Conservation (phyloP, 2,888 invertebrate species). For the Platycheirus rosarum region DNA sequence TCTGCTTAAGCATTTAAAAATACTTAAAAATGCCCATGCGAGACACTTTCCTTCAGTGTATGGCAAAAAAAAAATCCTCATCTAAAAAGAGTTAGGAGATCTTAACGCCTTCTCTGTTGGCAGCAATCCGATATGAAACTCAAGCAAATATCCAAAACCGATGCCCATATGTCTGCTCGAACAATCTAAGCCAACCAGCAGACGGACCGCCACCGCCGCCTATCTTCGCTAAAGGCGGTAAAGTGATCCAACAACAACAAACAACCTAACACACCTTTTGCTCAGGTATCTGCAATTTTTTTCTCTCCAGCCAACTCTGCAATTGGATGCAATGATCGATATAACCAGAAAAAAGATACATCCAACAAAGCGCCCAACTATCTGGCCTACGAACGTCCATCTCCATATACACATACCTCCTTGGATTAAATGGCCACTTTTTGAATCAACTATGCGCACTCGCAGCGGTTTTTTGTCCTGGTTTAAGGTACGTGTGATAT, state of each 20-base stretch:
- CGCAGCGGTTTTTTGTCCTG: conserved; percentile 55
- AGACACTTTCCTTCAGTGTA: conserved; percentile 44
- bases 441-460: conserved; percentile 33
- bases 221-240: conserved; percentile 39
- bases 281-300: conserved; percentile 1
- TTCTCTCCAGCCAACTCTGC: conserved; percentile 31
- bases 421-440: conserved; percentile 22
- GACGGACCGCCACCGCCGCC: conserved; percentile 21
- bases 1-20: no score
- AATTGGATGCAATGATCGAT: conserved; percentile 71
- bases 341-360: conserved; percentile 50
- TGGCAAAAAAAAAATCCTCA: conserved; percentile 4
- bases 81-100: conserved; percentile 54
- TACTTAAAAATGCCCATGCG: no score
- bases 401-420: conserved; percentile 1
- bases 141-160: conserved; percentile 66
- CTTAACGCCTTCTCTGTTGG: conserved; percentile 54
- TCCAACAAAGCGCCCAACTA: conserved; percentile 44
- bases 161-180: conserved; percentile 70
- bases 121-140: conserved; percentile 50
- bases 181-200: conserved; percentile 34
- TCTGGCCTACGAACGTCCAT: neutral
- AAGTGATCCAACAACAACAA: conserved; percentile 68
- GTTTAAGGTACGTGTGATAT: conserved; percentile 73
- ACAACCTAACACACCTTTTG: conserved; percentile 63